Evolutionary conservation across 1,140 invertebrate species (phyloP).

Genomic region (Matsumurasca onukii): DNA sequence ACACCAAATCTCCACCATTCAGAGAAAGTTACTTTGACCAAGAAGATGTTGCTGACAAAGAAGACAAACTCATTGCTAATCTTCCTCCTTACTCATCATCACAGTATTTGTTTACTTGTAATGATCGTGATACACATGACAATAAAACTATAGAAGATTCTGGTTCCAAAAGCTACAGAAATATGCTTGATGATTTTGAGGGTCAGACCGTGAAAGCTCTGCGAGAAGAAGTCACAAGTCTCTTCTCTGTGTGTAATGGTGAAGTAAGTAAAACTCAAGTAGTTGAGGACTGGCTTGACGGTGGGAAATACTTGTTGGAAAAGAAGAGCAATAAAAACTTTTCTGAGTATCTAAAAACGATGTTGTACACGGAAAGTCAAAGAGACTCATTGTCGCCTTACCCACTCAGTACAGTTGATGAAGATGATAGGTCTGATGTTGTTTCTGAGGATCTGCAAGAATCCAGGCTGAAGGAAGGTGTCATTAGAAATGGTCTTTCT

Average conservation of each 20-base stretch:
- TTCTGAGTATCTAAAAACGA: constrained; percentile 17
- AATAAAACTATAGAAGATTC: constrained; percentile 13
- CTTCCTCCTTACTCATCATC: background rate
- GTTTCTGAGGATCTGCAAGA: background rate
- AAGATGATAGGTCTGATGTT: constrained; percentile 9
- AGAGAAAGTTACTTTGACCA: too few relatives aligned
- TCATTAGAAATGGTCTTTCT: background rate
- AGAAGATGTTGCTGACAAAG: background rate
- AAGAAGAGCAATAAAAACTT: constrained; percentile 4
- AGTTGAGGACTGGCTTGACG: constrained; percentile 18
- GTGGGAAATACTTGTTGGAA: background rate
- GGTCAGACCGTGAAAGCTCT: constrained; percentile 21
- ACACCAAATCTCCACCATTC: constrained; percentile 21
- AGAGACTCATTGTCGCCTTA: background rate
- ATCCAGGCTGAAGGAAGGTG: background rate
- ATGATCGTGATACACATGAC: constrained; percentile 29
- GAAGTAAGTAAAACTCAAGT: background rate
- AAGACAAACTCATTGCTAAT: background rate
- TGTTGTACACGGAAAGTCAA: background rate
- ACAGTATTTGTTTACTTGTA: constrained; percentile 16
- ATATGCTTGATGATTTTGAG: constrained; percentile 22
- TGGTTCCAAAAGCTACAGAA: constrained; percentile 14
- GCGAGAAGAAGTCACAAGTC: constrained; percentile 3
- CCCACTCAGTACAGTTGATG: constrained; percentile 3
- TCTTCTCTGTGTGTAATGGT: background rate